Evolutionary conservation across 2,888 invertebrate genomes (phyloP).

Genomic region (Melieria crassipennis): DNA sequence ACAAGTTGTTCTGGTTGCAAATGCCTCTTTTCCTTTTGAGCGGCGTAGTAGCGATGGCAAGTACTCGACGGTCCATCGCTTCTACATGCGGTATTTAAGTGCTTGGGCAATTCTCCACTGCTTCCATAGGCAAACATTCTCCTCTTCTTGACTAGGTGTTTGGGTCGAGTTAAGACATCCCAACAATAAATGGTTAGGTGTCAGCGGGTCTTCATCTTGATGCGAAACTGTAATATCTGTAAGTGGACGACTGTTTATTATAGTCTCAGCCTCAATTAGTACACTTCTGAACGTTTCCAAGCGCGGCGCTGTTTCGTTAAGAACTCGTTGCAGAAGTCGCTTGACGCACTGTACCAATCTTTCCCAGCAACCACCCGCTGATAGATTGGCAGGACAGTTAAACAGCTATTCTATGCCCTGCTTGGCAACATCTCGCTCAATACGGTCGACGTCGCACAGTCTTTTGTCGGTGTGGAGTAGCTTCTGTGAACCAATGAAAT

Average conservation of each 20-base stretch:
- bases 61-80: constrained; percentile 31
- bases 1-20: constrained; percentile 5
- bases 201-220: constrained; percentile 36
- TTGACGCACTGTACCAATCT: constrained; percentile 33
- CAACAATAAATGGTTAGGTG: constrained; percentile 40
- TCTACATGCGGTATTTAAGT: constrained; percentile 34
- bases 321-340: constrained; percentile 21
- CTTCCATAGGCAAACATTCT: constrained; percentile 23
- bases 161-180: constrained; percentile 33
- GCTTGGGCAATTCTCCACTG: constrained; percentile 36
- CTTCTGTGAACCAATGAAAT: constrained; percentile 33
- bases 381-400: constrained; percentile 36
- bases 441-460: constrained; percentile 31
- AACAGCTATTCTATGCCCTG: constrained; percentile 35
- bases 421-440: constrained; percentile 15
- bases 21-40: constrained; percentile 32
- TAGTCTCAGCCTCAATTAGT: constrained; percentile 38
- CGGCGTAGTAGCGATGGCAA: constrained; percentile 33
- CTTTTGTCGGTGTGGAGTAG: constrained; percentile 18
- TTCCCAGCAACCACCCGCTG: constrained; percentile 47
- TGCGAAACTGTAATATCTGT: constrained; percentile 36
- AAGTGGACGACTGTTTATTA: constrained; percentile 38
- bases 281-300: constrained; percentile 39
- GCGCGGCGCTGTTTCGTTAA: constrained; percentile 28
- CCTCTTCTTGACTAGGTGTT: constrained; percentile 28